Evolutionary conservation across 2,888 invertebrate genomes (phyloP).

Genomic region (Rhagonycha fulva): DNA sequence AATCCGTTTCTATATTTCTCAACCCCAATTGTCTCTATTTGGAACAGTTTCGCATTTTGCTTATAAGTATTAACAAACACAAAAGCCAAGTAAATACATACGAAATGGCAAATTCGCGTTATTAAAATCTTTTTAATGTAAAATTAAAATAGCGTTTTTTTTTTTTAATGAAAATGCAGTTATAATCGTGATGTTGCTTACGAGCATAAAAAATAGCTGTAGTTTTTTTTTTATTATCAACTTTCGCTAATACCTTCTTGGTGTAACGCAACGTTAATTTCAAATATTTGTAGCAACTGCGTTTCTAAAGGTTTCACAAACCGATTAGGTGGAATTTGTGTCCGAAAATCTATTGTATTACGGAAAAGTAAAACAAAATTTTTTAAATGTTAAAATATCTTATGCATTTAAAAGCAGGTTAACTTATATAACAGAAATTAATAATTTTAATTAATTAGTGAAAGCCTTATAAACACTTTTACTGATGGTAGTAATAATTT

Average conservation of each 20-base stretch:
- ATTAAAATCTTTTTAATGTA: not conserved
- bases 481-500: not conserved
- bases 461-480: not conserved
- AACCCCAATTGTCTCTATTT: not conserved
- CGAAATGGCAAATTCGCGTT: not conserved
- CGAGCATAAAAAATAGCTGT: not conserved
- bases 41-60: not conserved
- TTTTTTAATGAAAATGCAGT: not conserved
- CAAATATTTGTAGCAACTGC: not conserved
- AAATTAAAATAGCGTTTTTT: not conserved
- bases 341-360: not conserved
- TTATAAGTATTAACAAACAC: not conserved
- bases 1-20: not conserved
- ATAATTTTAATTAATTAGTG: not conserved
- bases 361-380: not conserved
- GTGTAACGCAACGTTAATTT: not conserved
- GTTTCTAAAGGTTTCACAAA: not conserved
- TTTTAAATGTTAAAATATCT: not conserved
- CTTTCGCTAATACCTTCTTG: not conserved
- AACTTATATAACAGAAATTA: not conserved
- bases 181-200: not conserved
- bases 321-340: not conserved
- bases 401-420: not conserved
- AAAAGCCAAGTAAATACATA: not conserved
- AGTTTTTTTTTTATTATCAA: not conserved